These are phyloP conservation scores for Eumeta japonica DNA, from an alignment of 1,140 invertebrate genomes.

Conservation along the genomic window DNA sequence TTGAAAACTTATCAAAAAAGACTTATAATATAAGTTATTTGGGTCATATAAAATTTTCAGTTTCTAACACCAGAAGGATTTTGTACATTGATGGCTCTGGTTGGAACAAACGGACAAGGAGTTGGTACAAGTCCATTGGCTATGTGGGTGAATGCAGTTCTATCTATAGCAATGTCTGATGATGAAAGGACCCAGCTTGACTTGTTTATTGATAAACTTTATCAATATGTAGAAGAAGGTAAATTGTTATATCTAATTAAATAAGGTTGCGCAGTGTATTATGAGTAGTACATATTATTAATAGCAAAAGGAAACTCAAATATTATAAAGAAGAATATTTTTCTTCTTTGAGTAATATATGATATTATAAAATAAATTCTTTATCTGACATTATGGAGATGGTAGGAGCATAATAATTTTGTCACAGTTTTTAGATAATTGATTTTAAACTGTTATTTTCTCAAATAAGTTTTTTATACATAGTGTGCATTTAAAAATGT, in stretches of 20 bases:
- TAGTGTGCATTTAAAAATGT: too few species aligned
- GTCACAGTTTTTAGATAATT: too few species aligned
- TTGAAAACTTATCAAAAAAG: constrained; percentile 33
- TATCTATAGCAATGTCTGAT: constrained; percentile 64
- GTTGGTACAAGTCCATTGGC: constrained; percentile 88
- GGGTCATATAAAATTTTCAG: constrained; percentile 54
- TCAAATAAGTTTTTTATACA: too few species aligned
- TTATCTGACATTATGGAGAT: not conserved
- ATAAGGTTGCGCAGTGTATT: not conserved
- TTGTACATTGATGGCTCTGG: constrained; percentile 78
- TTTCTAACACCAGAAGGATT: constrained; percentile 88
- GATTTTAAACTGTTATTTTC: too few species aligned
- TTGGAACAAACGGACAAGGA: constrained; percentile 93
- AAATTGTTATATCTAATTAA: constrained; percentile 16
- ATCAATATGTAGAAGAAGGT: constrained; percentile 83
- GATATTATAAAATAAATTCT: not conserved
- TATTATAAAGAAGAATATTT: too few species aligned
- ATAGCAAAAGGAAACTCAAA: not conserved
- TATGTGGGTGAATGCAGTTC: constrained; percentile 79
- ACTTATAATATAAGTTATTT: too few species aligned
- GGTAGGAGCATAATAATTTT: too few species aligned
- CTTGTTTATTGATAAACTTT: constrained; percentile 77
- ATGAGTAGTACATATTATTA: not conserved
- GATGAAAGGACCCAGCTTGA: constrained; percentile 70
- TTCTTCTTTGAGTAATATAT: not conserved